Conservation (phyloP, 2,888 invertebrate genomes). For the Elmis aenea region DNA sequence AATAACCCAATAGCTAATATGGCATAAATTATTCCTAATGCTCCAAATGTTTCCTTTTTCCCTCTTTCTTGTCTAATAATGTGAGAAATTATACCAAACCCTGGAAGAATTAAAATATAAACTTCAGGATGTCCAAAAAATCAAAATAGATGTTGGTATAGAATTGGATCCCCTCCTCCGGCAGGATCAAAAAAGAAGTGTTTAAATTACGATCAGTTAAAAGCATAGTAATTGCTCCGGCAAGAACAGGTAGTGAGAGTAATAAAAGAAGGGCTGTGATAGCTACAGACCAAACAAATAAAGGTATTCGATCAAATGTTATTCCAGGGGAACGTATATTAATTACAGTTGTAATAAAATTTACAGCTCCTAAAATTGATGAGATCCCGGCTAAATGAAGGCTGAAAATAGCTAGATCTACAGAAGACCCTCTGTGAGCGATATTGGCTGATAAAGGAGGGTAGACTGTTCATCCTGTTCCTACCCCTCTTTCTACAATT, state of each 20-base stretch:
- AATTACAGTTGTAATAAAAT: slow-evolving; percentile 73
- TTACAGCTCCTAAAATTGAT: slow-evolving; percentile 71
- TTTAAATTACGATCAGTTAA: slow-evolving; percentile 76
- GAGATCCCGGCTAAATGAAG: slow-evolving; percentile 69
- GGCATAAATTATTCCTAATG: slow-evolving; percentile 76
- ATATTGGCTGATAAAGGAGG: slow-evolving; percentile 62
- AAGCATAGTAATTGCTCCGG: slow-evolving; percentile 75
- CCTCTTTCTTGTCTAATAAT: slow-evolving; percentile 70
- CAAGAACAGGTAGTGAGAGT: slow-evolving; percentile 69
- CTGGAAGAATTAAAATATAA: slow-evolving; percentile 79
- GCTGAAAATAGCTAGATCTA: slow-evolving; percentile 73
- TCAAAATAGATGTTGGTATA: slow-evolving; percentile 82
- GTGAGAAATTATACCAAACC: slow-evolving; percentile 77
- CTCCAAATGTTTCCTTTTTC: slow-evolving; percentile 70
- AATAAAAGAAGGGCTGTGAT: slow-evolving; percentile 62
- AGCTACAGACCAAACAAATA: slow-evolving; percentile 71
- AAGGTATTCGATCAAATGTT: slow-evolving; percentile 59
- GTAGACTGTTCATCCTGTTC: slow-evolving; percentile 76
- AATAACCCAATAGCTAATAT: slow-evolving; percentile 75
- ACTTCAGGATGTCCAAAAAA: slow-evolving; percentile 86
- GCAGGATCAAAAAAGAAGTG: slow-evolving; percentile 74
- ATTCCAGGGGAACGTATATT: slow-evolving; percentile 63
- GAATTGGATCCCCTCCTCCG: slow-evolving; percentile 74
- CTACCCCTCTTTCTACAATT: slow-evolving; percentile 64
- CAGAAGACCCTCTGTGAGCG: slow-evolving; percentile 61